Evolutionary conservation across 2,888 invertebrate genomes (phyloP).

Genomic region (Portevinia maculata): DNA sequence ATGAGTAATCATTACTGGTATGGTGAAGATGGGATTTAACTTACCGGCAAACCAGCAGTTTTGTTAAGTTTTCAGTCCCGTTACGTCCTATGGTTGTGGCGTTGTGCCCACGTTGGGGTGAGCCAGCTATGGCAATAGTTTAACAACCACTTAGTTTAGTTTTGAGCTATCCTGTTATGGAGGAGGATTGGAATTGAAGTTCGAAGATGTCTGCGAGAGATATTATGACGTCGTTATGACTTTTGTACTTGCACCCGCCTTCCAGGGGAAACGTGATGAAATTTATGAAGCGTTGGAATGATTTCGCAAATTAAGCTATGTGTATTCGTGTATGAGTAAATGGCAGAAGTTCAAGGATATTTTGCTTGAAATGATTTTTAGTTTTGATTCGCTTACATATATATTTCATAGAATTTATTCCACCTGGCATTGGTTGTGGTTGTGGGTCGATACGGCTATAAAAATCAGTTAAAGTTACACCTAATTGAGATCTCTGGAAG

Average conservation of each 20-base stretch:
- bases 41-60: slow-evolving; percentile 65
- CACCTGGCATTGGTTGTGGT: not conserved
- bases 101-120: slow-evolving; percentile 21
- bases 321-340: not conserved
- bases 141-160: slow-evolving; percentile 70
- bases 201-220: slow-evolving; percentile 63
- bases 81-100: not conserved
- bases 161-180: slow-evolving; percentile 53
- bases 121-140: slow-evolving; percentile 64
- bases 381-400: not conserved
- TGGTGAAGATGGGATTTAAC: slow-evolving; percentile 62
- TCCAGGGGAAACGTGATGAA: not conserved
- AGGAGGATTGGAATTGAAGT: slow-evolving; percentile 27
- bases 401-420: not conserved
- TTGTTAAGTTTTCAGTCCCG: slow-evolving; percentile 41
- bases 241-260: slow-evolving; percentile 10
- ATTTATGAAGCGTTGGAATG: slow-evolving; percentile 1
- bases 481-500: not conserved
- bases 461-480: not conserved
- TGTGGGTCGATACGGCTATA: not conserved
- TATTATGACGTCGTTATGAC: slow-evolving; percentile 49
- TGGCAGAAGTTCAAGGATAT: not conserved
- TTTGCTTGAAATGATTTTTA: not conserved
- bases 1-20: slow-evolving; percentile 45
- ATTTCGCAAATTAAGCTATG: not conserved